These are phyloP conservation scores for Coregonus suidteri DNA, from an alignment of 2,797 vertebrate genomes.

Conservation along the genomic window DNA sequence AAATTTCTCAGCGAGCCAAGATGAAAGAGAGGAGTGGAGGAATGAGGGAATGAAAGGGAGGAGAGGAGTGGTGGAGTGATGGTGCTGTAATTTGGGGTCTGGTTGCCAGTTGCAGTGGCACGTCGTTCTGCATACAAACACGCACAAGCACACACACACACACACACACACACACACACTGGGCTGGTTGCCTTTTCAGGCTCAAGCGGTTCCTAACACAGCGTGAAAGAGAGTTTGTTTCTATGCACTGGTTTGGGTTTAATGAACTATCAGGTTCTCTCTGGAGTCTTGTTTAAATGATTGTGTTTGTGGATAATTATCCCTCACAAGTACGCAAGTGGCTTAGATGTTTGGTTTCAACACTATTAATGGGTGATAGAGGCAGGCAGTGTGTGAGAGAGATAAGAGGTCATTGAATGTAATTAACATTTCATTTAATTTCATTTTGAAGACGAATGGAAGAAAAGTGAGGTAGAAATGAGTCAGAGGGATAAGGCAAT, in stretches of 20 bases:
- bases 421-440: too few relatives aligned
- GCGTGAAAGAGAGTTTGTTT: conserved; percentile 41
- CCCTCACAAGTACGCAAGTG: too few relatives aligned
- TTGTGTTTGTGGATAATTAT: neutral
- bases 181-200: conserved; percentile 26
- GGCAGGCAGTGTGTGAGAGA: neutral
- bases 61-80: neutral
- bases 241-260: conserved; percentile 32
- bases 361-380: neutral
- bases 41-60: conserved; percentile 17
- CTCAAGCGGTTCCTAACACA: conserved; percentile 13
- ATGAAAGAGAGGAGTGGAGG: conserved; percentile 55
- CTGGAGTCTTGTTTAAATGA: neutral
- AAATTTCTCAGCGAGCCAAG: conserved; percentile 44
- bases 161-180: neutral
- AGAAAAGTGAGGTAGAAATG: too few relatives aligned
- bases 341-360: neutral
- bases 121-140: conserved; percentile 9
- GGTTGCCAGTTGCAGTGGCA: conserved; percentile 36
- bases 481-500: neutral
- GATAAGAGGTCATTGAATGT: neutral
- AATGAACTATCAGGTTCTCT: conserved; percentile 31
- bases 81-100: conserved; percentile 56
- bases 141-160: neutral
- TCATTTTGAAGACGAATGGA: too few relatives aligned